Conservation (phyloP, 2,797 vertebrate genomes). For the Gymnocypris eckloni region DNA sequence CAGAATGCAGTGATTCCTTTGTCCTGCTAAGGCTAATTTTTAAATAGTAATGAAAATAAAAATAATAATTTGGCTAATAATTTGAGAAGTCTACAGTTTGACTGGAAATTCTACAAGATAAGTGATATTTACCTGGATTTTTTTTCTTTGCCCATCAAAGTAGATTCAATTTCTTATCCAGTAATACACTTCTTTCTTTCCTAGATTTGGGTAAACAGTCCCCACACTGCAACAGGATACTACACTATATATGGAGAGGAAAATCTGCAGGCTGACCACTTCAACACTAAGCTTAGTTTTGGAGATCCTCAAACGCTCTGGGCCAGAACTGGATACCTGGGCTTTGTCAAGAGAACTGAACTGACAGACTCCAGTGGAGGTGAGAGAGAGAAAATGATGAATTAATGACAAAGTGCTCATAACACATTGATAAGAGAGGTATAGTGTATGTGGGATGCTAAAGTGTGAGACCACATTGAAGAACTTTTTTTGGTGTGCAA, state of each 20-base stretch:
- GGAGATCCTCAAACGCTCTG: conserved; percentile 95
- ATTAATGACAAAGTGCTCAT: not conserved
- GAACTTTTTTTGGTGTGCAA: not conserved
- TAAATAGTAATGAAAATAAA: not conserved
- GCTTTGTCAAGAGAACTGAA: conserved; percentile 95
- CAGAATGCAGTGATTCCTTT: not conserved
- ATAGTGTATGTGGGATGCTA: not conserved
- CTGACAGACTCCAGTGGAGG: conserved; percentile 94
- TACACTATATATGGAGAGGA: conserved; percentile 98
- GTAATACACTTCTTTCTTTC: conserved; percentile 1
- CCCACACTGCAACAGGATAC: conserved; percentile 95
- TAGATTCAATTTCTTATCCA: not conserved
- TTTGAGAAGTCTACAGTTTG: not conserved
- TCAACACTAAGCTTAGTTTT: conserved; percentile 97
- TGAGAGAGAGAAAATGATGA: conserved; percentile 62
- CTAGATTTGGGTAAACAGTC: conserved; percentile 96
- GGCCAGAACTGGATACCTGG: conserved; percentile 95
- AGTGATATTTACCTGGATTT: not conserved
- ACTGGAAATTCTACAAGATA: not conserved
- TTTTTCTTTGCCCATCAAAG: not conserved
- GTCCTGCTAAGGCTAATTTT: not conserved
- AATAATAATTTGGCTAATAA: not conserved
- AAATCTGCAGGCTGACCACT: conserved; percentile 95
- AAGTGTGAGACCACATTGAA: not conserved
- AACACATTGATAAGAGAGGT: not conserved